Percentiles rank a stretch among this genome's conserved stretches.
phyloP scores from a whole-genome alignment of 1,140 invertebrate genomes.

The Drosophila asahinai region DNA sequence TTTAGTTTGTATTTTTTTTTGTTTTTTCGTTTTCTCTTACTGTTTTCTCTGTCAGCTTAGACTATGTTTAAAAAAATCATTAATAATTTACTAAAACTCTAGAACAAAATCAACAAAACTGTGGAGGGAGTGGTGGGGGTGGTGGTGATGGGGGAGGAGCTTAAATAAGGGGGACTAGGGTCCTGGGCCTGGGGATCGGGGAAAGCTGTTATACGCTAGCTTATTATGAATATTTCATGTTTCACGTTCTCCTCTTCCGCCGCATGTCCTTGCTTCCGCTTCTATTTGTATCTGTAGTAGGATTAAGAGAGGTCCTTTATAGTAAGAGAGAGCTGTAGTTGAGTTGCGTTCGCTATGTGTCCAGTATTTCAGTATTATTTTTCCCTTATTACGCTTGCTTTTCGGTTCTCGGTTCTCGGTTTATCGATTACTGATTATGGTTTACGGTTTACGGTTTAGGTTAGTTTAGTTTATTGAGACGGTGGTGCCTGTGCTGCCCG shows the following conservation, averaged over 20 bases:
- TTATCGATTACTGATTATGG: neutral
- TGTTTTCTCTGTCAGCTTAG: conserved; percentile 54
- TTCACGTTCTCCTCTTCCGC: conserved; percentile 34
- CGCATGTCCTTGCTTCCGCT: conserved; percentile 40
- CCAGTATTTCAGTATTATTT: conserved; percentile 32
- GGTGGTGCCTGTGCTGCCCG: conserved; percentile 72
- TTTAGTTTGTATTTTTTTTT: conserved; percentile 24
- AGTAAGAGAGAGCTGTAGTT: conserved; percentile 73
- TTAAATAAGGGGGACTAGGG: conserved; percentile 59
- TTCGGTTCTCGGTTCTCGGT: neutral
- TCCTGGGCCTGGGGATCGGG: conserved; percentile 1
- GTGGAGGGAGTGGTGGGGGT: conserved; percentile 35
- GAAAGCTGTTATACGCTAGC: conserved; percentile 61
- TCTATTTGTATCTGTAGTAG: conserved; percentile 69
- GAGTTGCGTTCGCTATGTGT: conserved; percentile 45
- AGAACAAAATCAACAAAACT: conserved; percentile 80
- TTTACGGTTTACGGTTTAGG: conserved; percentile 17
- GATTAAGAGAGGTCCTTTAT: conserved; percentile 79
- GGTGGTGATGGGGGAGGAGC: conserved; percentile 35
- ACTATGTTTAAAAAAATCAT: conserved; percentile 65
- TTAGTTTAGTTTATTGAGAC: conserved; percentile 71
- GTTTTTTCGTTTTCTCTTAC: conserved; percentile 21
- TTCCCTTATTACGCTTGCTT: conserved; percentile 6
- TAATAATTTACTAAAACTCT: conserved; percentile 82
- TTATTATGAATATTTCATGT: conserved; percentile 78